Conservation (phyloP, 2,888 invertebrate species). For the Biston stratarius region DNA sequence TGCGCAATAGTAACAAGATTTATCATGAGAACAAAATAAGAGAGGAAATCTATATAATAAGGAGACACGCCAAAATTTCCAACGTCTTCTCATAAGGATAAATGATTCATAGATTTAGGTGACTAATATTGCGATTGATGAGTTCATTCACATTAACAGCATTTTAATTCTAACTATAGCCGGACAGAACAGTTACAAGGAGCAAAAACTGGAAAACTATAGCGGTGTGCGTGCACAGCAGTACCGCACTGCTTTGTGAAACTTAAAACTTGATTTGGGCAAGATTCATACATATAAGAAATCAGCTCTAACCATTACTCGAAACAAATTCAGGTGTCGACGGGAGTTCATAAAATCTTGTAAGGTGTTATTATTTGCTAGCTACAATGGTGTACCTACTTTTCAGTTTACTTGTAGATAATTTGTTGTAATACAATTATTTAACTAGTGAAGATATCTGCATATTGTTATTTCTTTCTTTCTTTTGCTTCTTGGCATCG, state of each 20-base stretch:
- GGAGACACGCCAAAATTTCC: constrained; percentile 6
- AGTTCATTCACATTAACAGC: constrained; percentile 35
- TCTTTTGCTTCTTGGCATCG: too few relatives aligned
- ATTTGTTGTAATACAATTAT: too few relatives aligned
- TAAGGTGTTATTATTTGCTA: too few relatives aligned
- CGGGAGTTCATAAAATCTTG: too few relatives aligned
- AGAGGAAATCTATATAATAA: neutral
- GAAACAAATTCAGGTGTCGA: too few relatives aligned
- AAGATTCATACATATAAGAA: neutral
- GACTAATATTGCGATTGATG: constrained; percentile 24
- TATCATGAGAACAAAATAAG: too few relatives aligned
- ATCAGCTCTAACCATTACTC: neutral
- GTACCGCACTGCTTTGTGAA: neutral
- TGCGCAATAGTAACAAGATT: too few relatives aligned
- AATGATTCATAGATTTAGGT: constrained; percentile 24
- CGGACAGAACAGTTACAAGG: constrained; percentile 27
- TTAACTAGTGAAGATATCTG: too few relatives aligned
- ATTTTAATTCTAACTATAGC: constrained; percentile 23
- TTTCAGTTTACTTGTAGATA: too few relatives aligned
- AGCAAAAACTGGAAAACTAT: constrained; percentile 23
- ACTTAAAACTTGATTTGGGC: neutral
- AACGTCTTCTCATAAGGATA: constrained; percentile 17
- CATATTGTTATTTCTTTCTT: too few relatives aligned
- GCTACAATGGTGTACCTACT: too few relatives aligned
- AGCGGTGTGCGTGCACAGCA: neutral